Conservation (phyloP, 2,113 vertebrate genomes). For the Aptenodytes forsteri region DNA sequence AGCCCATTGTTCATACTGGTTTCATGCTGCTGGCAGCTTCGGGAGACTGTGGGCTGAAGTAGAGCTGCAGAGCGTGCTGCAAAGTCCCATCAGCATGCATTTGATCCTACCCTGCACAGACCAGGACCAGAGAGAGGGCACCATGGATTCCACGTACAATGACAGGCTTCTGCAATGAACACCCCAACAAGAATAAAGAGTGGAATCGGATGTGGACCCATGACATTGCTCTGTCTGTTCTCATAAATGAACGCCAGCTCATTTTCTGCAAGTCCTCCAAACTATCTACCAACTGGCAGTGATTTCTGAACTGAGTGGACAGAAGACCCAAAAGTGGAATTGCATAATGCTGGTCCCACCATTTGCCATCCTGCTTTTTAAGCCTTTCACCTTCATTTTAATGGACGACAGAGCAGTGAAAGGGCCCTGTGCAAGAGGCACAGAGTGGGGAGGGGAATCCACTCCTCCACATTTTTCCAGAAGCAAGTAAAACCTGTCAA, state of each 20-base stretch:
- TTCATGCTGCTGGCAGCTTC: neutral
- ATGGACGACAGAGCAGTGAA: neutral
- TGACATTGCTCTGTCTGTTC: neutral
- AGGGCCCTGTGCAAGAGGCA: neutral
- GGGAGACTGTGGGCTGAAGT: neutral
- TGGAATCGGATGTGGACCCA: fast-evolving
- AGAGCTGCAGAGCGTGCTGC: neutral
- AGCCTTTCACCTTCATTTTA: neutral
- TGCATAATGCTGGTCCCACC: neutral
- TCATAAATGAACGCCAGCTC: neutral
- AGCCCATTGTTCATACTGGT: neutral
- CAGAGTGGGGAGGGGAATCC: neutral
- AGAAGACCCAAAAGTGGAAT: neutral
- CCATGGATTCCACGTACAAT: fast-evolving
- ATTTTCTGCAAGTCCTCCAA: neutral
- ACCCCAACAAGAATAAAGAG: neutral
- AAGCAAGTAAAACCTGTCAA: neutral
- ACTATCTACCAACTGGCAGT: neutral
- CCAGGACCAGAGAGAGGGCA: neutral
- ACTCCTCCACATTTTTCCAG: neutral
- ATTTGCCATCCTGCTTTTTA: neutral
- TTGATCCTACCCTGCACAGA: neutral
- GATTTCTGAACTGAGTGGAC: neutral
- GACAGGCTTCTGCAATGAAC: neutral
- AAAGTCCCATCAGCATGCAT: neutral